Evolutionary conservation across 2,113 vertebrate genomes (phyloP), one percentile per base, ranked within the genome.

Genomic region (Oryzias javanicus): DNA sequence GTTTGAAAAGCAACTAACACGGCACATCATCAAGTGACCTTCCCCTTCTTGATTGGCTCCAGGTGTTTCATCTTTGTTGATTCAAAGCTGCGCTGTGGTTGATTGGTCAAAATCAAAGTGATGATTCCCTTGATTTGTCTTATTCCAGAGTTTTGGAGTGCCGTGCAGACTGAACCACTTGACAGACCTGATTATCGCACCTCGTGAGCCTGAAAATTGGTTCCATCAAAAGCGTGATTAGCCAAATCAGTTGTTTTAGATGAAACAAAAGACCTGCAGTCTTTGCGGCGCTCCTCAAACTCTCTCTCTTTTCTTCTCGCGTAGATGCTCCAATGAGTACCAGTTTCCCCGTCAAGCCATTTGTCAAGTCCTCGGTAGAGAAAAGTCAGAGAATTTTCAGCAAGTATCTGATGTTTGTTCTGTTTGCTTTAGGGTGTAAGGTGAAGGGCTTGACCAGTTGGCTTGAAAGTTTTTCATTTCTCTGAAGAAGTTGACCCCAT

Each of bases 141-240:
- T 76, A 79, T 79, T 79, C 69, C 56, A 46, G 67, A 65, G 64
- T 49, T 64, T 52, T 59, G 66, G 49, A 80, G 73, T 54, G 60
- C 59, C 2, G 54, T 14, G 35, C 62, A 13, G 49, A 60, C 74
- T 78, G 55, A 86, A 72, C 54, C 81, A 70, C 80, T 81, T 22
- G 56, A 76, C 64, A 18, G 60, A 62, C 66, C 58, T 82, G 74
- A 87, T 87, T 80, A 81, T 74, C 49, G 22, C 76, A 55, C 76
- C 76, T 82, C 49, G 67, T 40, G 64, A 77, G 75, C 61, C 35
- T 1, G 51, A 55, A 78, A 80, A 88, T 77, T 87, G 83, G 72
- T 81, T 77, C 78, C 86, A 88, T 89, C 83, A 84, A 70, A 81
- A 60, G 67, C 27, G 1, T 82, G 78, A 88, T 86, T 86, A 80